Conservation (phyloP, 2,113 vertebrate genomes). For the Spermophilus dauricus region DNA sequence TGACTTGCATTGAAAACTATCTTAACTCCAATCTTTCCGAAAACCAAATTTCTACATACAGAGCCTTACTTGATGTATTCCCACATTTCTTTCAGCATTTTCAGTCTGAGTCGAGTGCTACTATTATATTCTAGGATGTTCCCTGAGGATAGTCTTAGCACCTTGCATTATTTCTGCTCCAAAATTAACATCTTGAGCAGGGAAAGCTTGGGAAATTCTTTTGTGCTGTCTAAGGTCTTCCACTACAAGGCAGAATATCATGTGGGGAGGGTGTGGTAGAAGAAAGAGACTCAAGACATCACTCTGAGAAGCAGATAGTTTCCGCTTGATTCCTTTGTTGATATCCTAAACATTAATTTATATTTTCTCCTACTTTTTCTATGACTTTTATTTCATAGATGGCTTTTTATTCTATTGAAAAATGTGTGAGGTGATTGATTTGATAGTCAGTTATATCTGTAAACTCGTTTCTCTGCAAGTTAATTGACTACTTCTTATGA, state of each 20-base stretch:
- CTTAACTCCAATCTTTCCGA: neutral
- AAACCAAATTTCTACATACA: neutral
- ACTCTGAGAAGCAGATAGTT: too few relatives aligned
- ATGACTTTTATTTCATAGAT: too few relatives aligned
- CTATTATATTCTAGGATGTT: neutral
- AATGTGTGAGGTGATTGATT: too few relatives aligned
- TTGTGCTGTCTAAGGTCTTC: neutral
- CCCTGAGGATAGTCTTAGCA: neutral
- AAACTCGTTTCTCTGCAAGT: too few relatives aligned
- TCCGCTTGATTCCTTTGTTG: too few relatives aligned
- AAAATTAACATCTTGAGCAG: neutral
- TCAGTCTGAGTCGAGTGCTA: neutral
- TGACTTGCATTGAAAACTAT: neutral
- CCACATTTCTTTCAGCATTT: neutral
- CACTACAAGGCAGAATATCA: neutral
- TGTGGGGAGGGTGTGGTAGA: too few relatives aligned
- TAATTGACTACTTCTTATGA: too few relatives aligned
- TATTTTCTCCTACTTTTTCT: too few relatives aligned
- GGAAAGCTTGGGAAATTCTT: neutral
- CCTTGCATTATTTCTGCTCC: neutral
- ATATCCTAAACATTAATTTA: too few relatives aligned
- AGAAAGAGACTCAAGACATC: too few relatives aligned
- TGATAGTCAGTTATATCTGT: too few relatives aligned
- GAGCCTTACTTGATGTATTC: neutral
- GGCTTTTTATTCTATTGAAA: too few relatives aligned